These are phyloP conservation scores for Telenomus remus DNA, from an alignment of 1,140 invertebrate species.

Conservation along the genomic window DNA sequence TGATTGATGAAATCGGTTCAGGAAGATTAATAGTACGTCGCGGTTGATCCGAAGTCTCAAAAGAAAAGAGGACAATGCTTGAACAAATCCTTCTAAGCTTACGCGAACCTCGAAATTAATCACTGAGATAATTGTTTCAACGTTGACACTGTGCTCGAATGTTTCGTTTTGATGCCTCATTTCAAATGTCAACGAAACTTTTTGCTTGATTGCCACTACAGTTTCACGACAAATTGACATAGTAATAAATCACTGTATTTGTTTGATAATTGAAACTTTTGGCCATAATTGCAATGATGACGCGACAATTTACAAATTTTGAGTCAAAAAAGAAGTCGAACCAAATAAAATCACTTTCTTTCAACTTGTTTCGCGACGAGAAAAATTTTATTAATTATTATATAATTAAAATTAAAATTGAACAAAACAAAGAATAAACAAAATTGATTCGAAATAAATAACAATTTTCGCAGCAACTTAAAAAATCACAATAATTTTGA, in stretches of 20 bases:
- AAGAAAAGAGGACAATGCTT: slow-evolving; percentile 61
- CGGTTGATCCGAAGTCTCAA: slow-evolving; percentile 44
- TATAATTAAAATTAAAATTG: too few species aligned
- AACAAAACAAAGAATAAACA: too few species aligned
- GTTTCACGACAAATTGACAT: slow-evolving; percentile 3
- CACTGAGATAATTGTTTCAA: slow-evolving; percentile 28
- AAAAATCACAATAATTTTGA: too few species aligned
- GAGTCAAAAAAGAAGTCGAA: too few species aligned
- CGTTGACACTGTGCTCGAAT: neutral
- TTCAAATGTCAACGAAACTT: slow-evolving; percentile 14
- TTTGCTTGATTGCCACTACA: neutral
- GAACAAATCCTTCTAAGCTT: slow-evolving; percentile 59
- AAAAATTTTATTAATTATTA: too few species aligned
- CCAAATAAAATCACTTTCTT: too few species aligned
- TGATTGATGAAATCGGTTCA: slow-evolving; percentile 49
- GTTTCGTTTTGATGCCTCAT: slow-evolving; percentile 21
- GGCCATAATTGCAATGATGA: neutral
- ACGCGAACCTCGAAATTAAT: slow-evolving; percentile 56
- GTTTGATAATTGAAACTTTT: neutral
- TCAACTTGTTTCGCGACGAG: too few species aligned
- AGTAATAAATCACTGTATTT: neutral
- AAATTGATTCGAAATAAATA: too few species aligned
- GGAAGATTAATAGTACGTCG: slow-evolving; percentile 44
- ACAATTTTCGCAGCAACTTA: too few species aligned
- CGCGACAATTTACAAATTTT: slow-evolving; percentile 2